Evolutionary conservation across 2,113 vertebrate genomes (phyloP), one percentile per base, ranked within the genome.

Genomic region (Ahaetulla prasina): DNA sequence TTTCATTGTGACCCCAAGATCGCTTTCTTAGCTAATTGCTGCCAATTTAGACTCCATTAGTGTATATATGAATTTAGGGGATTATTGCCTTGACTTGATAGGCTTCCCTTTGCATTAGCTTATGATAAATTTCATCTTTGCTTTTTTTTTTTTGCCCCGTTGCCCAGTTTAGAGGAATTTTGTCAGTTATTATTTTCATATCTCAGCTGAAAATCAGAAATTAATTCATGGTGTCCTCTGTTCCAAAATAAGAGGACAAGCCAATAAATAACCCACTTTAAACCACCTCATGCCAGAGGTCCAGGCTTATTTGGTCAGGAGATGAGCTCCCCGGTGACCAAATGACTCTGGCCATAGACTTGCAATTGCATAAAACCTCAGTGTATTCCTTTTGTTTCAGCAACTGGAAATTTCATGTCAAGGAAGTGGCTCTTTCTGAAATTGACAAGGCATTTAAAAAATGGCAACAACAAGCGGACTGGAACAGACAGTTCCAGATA

Each of bases 1-100:
- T 92, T 90, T 90, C 63, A 90, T 80, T 89, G 27, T 90, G 88
- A 92, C 80, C 88, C 54, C 92, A 86, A 86, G 88, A 90, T 92
- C 45, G 8, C 45, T 86, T 90, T 52, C 80, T 92, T 90, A 55
- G 20, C 53, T 92, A 92, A 92, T 92, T 92, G 57, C 25, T 52
- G 54, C 74, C 88, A 90, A 92, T 92, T 86, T 90, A 60, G 47
- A 52, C 35, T 57, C 88, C 92, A 90, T 92, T 85, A 90, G 47
- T 92, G 53, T 30, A 45, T 63, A 20, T 86, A 23, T 27, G 30
- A 90, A 86, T n/a, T 23, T 85, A 60, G 30, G 30, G n/a, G 47
- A 16, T 27, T 63, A 85, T 89, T 90, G 63, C 63, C 80, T 89
- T 86, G 27, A 89, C 92, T 60, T 57, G 85, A 90, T 52, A 8